Evolutionary conservation across 2,797 vertebrate species (phyloP).

Genomic region (Argya squamiceps): DNA sequence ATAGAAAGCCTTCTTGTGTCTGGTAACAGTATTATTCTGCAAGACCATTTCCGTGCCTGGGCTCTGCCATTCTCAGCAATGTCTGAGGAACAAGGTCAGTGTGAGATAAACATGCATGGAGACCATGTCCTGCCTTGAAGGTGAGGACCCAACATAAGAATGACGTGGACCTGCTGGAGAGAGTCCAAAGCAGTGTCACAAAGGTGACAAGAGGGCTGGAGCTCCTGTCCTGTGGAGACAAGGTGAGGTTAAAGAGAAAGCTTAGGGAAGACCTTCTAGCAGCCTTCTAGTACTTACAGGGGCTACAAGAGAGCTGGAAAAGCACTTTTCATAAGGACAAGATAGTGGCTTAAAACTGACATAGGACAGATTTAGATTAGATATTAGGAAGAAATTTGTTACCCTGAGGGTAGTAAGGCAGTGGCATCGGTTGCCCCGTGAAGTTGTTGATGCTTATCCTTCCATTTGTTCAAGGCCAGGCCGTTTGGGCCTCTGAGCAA

Average conservation of each 20-base stretch:
- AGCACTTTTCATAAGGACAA: neutral
- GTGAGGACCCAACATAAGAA: fast-evolving
- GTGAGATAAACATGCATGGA: neutral
- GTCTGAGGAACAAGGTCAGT: neutral
- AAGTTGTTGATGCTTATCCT: neutral
- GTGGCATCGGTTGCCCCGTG: fast-evolving
- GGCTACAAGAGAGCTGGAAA: neutral
- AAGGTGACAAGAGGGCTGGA: neutral
- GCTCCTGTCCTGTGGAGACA: neutral
- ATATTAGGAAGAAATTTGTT: neutral
- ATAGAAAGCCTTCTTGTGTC: neutral
- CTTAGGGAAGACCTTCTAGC: neutral
- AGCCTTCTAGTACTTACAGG: neutral
- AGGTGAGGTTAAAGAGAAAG: neutral
- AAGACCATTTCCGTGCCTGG: neutral
- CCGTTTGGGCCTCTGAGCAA: neutral
- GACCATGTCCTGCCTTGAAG: neutral
- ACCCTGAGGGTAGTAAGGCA: neutral
- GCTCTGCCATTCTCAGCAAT: neutral
- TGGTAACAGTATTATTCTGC: neutral
- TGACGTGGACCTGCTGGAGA: neutral
- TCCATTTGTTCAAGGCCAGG: neutral
- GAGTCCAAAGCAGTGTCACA: neutral
- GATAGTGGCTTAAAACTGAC: neutral
- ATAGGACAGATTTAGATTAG: neutral